Conservation (phyloP, 37 sponge, comb jelly and placozoan species). For the Hormiphora californensis region DNA sequence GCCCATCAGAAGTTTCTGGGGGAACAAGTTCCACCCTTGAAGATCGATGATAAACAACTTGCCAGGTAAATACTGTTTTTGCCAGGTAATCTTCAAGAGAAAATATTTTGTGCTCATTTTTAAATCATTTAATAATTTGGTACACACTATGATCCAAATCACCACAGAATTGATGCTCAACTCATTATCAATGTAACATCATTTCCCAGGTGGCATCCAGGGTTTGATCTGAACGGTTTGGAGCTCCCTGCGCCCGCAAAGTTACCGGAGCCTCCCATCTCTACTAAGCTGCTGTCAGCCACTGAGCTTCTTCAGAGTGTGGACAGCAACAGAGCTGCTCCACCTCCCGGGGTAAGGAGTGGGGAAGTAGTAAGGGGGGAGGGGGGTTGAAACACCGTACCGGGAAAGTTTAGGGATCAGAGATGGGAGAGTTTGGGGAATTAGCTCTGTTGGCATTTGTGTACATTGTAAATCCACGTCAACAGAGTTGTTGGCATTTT, state of each 20-base stretch:
- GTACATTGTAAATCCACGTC: too few relatives aligned
- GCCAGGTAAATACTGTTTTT: not conserved
- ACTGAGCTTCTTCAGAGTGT: not conserved
- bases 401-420: too few relatives aligned
- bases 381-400: too few relatives aligned
- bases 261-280: conserved; percentile 8
- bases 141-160: not conserved
- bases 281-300: not conserved
- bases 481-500: too few relatives aligned
- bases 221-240: conserved; percentile 50
- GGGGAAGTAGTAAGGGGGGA: too few relatives aligned
- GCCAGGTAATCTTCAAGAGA: not conserved
- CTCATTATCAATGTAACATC: too few relatives aligned
- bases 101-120: not conserved
- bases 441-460: too few relatives aligned
- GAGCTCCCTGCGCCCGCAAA: conserved; percentile 8
- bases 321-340: conserved; percentile 35
- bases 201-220: conserved; percentile 40
- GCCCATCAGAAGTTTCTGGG: conserved; percentile 20
- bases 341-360: conserved; percentile 2
- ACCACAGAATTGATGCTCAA: too few relatives aligned
- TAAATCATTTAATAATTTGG: not conserved
- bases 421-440: too few relatives aligned
- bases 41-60: not conserved
- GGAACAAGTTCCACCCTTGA: conserved; percentile 6